Percentiles rank a stretch among this genome's conserved stretches.
These are phyloP conservation scores for Elaphurus davidianus DNA, from an alignment of 2,113 vertebrate species.

Conservation along the genomic window DNA sequence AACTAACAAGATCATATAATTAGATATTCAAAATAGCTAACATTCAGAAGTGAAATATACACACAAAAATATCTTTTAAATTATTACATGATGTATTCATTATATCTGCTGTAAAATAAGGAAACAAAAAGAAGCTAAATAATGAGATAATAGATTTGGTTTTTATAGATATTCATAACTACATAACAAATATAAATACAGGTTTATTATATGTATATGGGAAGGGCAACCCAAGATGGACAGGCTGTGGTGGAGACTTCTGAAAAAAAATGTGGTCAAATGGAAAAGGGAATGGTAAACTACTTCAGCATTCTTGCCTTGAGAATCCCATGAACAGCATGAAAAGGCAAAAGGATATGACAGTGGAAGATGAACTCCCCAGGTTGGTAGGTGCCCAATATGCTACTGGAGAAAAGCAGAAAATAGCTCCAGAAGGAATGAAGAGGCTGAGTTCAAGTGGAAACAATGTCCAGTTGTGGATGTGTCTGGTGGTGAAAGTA, in stretches of 20 bases:
- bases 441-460: neutral
- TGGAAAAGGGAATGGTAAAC: neutral
- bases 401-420: neutral
- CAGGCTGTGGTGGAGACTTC: neutral
- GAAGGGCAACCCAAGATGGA: neutral
- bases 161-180: neutral
- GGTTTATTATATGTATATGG: neutral
- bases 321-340: neutral
- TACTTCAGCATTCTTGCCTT: neutral
- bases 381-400: neutral
- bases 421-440: neutral
- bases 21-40: neutral
- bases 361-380: neutral
- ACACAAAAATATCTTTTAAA: neutral
- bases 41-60: neutral
- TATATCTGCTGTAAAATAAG: neutral
- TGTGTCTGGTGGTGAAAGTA: neutral
- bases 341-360: neutral
- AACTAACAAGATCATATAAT: neutral
- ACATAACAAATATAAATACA: neutral
- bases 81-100: neutral
- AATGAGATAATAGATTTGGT: neutral
- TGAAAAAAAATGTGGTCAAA: neutral
- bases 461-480: neutral
- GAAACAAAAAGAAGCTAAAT: neutral